These are phyloP conservation scores for Agraylea sexmaculata DNA, from an alignment of 1,140 invertebrate genomes.

Conservation along the genomic window DNA sequence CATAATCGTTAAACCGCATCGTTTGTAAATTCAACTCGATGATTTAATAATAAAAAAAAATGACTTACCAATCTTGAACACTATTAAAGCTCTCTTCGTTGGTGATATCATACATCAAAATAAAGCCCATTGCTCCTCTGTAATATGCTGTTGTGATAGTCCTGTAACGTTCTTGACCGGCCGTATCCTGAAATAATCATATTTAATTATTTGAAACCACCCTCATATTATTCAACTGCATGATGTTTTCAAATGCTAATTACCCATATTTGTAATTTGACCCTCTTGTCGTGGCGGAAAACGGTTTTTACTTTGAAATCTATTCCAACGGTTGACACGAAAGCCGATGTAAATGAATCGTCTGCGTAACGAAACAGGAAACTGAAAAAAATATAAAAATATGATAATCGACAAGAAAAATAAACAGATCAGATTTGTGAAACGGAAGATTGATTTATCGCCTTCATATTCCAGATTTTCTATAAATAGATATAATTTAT, in stretches of 20 bases:
- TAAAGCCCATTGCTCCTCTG: conserved; percentile 99
- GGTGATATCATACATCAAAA: conserved; percentile 99
- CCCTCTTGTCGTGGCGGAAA: conserved; percentile 79
- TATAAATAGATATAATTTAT: no score
- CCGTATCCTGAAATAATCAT: conserved; percentile 74
- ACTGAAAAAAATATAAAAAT: conserved; percentile 35
- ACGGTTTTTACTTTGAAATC: conserved; percentile 99
- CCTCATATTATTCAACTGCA: conserved; percentile 1
- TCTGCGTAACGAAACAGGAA: conserved; percentile 99
- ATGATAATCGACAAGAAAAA: no score
- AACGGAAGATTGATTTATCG: no score
- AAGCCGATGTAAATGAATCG: conserved; percentile 98
- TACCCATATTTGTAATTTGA: conserved; percentile 61
- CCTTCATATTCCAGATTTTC: no score
- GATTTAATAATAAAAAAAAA: no score
- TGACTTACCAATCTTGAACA: conserved; percentile 97
- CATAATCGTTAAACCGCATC: conserved; percentile 8
- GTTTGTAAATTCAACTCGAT: background rate
- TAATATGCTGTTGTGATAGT: conserved; percentile 99
- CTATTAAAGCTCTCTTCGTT: conserved; percentile 99
- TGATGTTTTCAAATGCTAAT: conserved; percentile 22
- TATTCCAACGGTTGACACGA: conserved; percentile 98
- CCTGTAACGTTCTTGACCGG: conserved; percentile 96
- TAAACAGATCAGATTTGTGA: no score
- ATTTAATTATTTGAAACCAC: background rate